Conservation (phyloP, 2,113 vertebrate species). For the Natator depressus region DNA sequence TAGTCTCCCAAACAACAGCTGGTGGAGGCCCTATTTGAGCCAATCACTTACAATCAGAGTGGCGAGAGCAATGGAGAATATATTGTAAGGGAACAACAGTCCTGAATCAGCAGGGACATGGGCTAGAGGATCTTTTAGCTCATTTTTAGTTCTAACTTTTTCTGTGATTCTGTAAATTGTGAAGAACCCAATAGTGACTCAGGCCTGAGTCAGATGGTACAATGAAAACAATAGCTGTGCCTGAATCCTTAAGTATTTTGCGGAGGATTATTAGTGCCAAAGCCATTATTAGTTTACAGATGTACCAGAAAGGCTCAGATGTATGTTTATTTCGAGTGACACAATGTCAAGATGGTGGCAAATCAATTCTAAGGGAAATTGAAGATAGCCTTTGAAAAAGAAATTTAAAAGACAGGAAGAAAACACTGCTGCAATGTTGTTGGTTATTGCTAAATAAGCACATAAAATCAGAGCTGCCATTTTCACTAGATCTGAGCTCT, state of each 20-base stretch:
- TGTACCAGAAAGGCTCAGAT: not conserved
- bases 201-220: constrained; percentile 5
- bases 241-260: not conserved
- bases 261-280: not conserved
- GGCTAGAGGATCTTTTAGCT: not conserved
- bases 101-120: not conserved
- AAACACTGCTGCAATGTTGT: not conserved
- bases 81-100: not conserved
- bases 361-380: not conserved
- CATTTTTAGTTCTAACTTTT: not conserved
- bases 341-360: not conserved
- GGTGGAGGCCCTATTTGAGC: not conserved
- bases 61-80: accelerated
- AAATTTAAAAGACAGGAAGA: not conserved
- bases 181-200: not conserved
- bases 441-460: not conserved
- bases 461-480: not conserved
- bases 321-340: constrained; percentile 2
- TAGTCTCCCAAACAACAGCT: not conserved
- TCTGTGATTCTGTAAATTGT: not conserved
- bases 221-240: constrained; percentile 39
- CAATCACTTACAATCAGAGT: not conserved
- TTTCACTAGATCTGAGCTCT: not conserved
- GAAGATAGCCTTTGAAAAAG: not conserved
- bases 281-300: constrained; percentile 33